A percentile compares a stretch with the other conserved stretches of the same genome.
These are phyloP conservation scores for Lochmaea crataegi DNA, from an alignment of 2,888 invertebrate species.

Conservation along the genomic window DNA sequence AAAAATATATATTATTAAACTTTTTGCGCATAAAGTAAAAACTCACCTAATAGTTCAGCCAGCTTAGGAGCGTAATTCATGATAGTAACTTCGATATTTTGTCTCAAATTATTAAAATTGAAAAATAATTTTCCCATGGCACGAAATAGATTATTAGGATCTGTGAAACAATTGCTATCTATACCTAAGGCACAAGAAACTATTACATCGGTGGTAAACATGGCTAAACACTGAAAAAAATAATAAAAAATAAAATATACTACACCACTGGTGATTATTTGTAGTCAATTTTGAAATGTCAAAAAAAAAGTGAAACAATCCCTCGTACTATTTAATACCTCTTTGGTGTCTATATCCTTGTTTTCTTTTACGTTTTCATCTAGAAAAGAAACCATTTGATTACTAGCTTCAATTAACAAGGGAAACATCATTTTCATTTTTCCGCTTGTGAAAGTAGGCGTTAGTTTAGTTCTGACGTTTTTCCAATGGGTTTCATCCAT, in stretches of 20 bases:
- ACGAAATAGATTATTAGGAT: constrained; percentile 59
- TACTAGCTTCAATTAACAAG: constrained; percentile 54
- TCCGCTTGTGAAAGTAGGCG: constrained; percentile 68
- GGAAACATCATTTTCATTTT: constrained; percentile 65
- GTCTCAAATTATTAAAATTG: background rate
- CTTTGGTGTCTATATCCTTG: constrained; percentile 62
- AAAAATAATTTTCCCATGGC: constrained; percentile 54
- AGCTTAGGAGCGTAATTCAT: constrained; percentile 11
- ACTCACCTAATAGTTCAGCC: background rate
- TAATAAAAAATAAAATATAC: background rate
- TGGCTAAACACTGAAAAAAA: constrained; percentile 62
- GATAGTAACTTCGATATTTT: background rate
- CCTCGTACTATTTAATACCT: constrained; percentile 51
- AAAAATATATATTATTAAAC: no score
- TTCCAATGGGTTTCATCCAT: constrained; percentile 71
- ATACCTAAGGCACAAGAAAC: constrained; percentile 71
- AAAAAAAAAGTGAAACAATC: no score
- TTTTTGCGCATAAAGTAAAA: no score
- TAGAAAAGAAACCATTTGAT: constrained; percentile 53
- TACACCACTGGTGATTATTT: no score
- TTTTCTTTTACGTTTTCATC: constrained; percentile 43
- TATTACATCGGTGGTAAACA: constrained; percentile 71
- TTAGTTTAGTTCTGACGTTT: constrained; percentile 69
- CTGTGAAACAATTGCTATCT: constrained; percentile 68
- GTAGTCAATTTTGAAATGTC: no score